Conservation (phyloP, 2,888 invertebrate genomes). For the Eupithecia tripunctaria region DNA sequence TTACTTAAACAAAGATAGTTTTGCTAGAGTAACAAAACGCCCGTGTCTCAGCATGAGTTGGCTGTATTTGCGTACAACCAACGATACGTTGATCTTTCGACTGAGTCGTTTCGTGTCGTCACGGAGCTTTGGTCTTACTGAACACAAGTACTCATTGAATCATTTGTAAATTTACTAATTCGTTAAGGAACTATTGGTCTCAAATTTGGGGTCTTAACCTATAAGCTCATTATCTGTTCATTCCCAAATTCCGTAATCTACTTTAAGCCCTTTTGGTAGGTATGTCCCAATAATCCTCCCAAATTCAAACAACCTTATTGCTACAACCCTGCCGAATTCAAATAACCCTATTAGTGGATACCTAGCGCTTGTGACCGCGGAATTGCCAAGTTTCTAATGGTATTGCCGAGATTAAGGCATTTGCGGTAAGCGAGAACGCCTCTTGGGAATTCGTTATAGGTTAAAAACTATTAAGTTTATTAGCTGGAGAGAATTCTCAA, state of each 20-base stretch:
- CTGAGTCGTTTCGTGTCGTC: no score
- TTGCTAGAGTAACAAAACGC: no score
- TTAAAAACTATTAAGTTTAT: conserved; percentile 7
- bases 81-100: no score
- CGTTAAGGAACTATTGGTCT: background rate
- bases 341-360: background rate
- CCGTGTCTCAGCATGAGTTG: no score
- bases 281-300: background rate
- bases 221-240: background rate
- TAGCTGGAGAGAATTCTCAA: conserved; percentile 4
- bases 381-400: conserved; percentile 19
- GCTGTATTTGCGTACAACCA: no score
- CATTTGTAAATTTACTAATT: no score
- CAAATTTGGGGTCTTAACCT: background rate
- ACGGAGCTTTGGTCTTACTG: no score
- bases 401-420: conserved; percentile 19
- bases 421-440: conserved; percentile 14
- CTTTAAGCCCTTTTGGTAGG: background rate
- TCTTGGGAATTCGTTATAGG: conserved; percentile 13
- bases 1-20: no score
- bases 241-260: background rate
- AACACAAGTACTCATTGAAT: no score
- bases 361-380: conserved; percentile 14
- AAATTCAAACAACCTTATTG: background rate
- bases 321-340: background rate